Percentiles rank a stretch among this genome's conserved stretches.
Evolutionary conservation across 2,113 vertebrate species (phyloP).

Genomic region (Urocynchramus pylzowi): DNA sequence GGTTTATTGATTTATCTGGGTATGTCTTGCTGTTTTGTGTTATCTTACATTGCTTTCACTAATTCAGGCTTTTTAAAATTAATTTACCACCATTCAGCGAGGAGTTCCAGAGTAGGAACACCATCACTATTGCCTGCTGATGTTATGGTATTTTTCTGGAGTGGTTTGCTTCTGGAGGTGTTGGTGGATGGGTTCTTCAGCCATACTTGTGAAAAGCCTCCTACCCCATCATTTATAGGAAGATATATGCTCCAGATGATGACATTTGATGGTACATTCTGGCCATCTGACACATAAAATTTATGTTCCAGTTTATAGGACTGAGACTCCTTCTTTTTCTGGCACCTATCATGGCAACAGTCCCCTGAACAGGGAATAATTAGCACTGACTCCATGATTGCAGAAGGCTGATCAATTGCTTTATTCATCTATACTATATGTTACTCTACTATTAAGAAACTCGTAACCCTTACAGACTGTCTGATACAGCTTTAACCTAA

Average conservation of each 20-base stretch:
- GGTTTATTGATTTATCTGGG: background rate
- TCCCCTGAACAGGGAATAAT: too few relatives aligned
- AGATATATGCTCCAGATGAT: fast-evolving
- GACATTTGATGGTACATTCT: background rate
- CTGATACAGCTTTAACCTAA: too few relatives aligned
- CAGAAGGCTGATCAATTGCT: too few relatives aligned
- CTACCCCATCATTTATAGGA: background rate
- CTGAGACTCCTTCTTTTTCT: background rate
- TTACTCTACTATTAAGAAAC: too few relatives aligned
- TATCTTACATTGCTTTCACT: background rate
- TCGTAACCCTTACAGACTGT: too few relatives aligned
- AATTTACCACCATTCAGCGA: background rate
- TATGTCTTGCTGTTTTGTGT: background rate
- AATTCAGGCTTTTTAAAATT: background rate
- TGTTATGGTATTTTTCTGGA: background rate
- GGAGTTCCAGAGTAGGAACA: background rate
- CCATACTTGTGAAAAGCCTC: background rate
- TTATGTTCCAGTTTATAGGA: background rate
- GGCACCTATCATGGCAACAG: too few relatives aligned
- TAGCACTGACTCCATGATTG: too few relatives aligned
- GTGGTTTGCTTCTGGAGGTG: background rate
- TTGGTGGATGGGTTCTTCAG: background rate
- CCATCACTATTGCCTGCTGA: background rate
- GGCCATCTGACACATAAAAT: background rate
- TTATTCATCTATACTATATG: too few relatives aligned